phyloP scores from a whole-genome alignment of 2,888 invertebrate genomes.

The Leptinotarsa tumamoca region DNA sequence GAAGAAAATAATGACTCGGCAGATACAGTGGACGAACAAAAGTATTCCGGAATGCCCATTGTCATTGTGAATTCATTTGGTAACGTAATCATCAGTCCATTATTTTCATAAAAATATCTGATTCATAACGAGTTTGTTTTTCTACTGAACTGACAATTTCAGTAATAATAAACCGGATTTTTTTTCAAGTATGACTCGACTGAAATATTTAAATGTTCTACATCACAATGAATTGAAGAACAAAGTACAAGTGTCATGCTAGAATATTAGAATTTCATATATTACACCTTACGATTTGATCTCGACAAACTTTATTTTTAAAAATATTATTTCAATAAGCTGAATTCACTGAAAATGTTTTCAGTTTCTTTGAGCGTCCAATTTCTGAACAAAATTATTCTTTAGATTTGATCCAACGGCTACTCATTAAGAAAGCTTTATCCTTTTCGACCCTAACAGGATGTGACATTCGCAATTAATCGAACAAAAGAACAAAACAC shows the following conservation, averaged over 20 bases:
- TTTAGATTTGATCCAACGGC: neutral
- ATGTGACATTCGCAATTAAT: conserved; percentile 51
- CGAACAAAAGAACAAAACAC: conserved; percentile 55
- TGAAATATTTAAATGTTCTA: too few species aligned
- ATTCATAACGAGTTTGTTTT: neutral
- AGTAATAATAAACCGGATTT: neutral
- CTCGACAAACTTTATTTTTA: too few species aligned
- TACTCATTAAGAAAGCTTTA: neutral
- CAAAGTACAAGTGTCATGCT: too few species aligned
- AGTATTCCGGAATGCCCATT: conserved; percentile 1
- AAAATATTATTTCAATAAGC: too few species aligned
- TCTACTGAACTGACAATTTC: neutral
- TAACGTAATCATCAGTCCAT: neutral
- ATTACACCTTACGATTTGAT: too few species aligned
- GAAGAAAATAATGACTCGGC: conserved; percentile 12
- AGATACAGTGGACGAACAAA: conserved; percentile 8
- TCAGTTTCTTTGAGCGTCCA: too few species aligned
- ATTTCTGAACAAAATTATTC: neutral
- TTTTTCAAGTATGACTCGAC: too few species aligned
- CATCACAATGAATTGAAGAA: too few species aligned
- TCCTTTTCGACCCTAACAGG: conserved; percentile 26
- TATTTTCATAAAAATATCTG: neutral
- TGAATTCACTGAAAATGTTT: too few species aligned
- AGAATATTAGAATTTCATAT: too few species aligned
- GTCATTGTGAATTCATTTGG: conserved; percentile 10